Evolutionary conservation across 2,113 vertebrate species (phyloP), one percentile per base, ranked within the genome.

Genomic region (Erythrocebus patas): DNA sequence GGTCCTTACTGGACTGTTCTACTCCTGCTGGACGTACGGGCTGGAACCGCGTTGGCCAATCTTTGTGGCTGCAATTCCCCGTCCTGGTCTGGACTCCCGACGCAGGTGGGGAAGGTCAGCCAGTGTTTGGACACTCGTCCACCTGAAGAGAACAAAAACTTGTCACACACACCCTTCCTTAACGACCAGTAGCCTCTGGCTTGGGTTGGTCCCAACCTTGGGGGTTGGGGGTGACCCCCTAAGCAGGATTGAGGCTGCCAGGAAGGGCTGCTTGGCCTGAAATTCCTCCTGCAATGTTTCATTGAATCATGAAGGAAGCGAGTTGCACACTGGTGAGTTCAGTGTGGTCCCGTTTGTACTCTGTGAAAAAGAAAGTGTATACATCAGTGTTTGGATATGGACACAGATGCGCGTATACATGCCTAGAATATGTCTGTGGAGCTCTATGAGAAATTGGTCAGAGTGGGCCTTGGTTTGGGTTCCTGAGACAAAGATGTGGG

Each of bases 31-130:
- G 79, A 79, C 1, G 6, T 55, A 18, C 1, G 6, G 64, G 20
- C 40, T 43, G 32, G 32, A 45, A 50, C 20, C 1, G 0, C 1
- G 25, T 12, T 6, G 17, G n/a, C 20, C 1, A 12, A 12, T 32
- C 38, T 72, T 14, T 38, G 50, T 0, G 52, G 48, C 52, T 50
- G 43, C 5, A 57, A 79, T 27, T 23, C n/a, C 38, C 83, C 35
- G 40, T 52, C 73, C 20, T 0, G 12, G 68, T 17, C n/a, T 50
- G 85, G 35, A 45, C 55, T 50, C 43, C 61, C 40, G 20, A 59
- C 3, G 9, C 38, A 81, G 3, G 14, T 8, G 45, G 23, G 38
- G 25, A 40, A 40, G 8, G 43, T 55, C 30, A 14, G 30, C n/a
- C 55, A 1, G 23, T 16, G 23, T 50, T 70, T 22, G 52, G 91